phyloP scores from a whole-genome alignment of 1,140 invertebrate species.

The Bombus cullumanus region DNA sequence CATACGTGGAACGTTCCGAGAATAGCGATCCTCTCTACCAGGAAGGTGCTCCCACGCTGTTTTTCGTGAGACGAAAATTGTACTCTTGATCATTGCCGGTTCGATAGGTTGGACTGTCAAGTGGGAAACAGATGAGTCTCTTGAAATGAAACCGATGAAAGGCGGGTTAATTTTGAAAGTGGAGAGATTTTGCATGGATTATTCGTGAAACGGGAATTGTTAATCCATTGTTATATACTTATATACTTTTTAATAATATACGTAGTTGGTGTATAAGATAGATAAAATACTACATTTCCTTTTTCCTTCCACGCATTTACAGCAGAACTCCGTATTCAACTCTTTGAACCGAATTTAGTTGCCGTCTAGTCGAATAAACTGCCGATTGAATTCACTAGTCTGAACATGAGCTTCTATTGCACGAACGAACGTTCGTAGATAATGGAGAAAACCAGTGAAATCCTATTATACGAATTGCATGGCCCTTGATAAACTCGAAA shows the following conservation, averaged over 20 bases:
- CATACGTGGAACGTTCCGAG: slow-evolving; percentile 10
- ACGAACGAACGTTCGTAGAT: too few relatives aligned
- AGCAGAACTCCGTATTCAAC: not conserved
- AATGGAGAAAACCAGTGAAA: too few relatives aligned
- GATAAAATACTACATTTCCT: too few relatives aligned
- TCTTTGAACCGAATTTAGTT: not conserved
- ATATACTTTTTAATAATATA: too few relatives aligned
- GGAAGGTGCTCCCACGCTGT: slow-evolving; percentile 29
- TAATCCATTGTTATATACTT: too few relatives aligned
- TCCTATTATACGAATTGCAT: too few relatives aligned
- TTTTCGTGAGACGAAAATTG: not conserved
- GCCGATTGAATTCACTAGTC: not conserved
- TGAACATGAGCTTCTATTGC: too few relatives aligned
- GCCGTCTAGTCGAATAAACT: not conserved
- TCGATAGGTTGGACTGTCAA: not conserved
- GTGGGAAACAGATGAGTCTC: not conserved
- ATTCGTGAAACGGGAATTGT: not conserved
- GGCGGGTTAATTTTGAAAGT: too few relatives aligned
- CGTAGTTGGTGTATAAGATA: too few relatives aligned
- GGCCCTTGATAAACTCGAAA: too few relatives aligned
- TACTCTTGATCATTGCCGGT: not conserved
- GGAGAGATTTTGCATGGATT: not conserved
- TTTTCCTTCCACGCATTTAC: not conserved
- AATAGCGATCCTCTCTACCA: not conserved
- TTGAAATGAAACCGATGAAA: too few relatives aligned